Conservation (phyloP, 2,113 vertebrate species). For the Toxotes chatareus region DNA sequence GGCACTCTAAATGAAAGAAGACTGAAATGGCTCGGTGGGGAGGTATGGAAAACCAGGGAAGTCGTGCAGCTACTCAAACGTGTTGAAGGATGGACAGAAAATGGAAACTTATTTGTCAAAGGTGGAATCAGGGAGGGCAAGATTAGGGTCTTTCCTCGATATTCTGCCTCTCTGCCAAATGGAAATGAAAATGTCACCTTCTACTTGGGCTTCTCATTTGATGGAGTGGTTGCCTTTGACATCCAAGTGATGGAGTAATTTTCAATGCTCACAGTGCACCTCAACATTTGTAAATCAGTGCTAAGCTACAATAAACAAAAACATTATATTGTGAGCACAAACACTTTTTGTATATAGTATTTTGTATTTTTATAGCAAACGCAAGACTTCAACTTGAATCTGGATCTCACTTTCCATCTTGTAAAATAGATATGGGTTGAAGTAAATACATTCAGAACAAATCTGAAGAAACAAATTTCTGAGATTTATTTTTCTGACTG, state of each 20-base stretch:
- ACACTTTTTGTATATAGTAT: background rate
- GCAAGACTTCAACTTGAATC: no score
- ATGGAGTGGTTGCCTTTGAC: constrained; percentile 67
- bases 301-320: background rate
- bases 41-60: constrained; percentile 63
- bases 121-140: constrained; percentile 51
- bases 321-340: background rate
- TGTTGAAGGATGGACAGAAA: constrained; percentile 83
- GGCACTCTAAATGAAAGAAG: constrained; percentile 73
- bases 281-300: background rate
- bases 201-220: constrained; percentile 59
- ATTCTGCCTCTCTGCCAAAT: constrained; percentile 67
- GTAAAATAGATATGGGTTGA: no score
- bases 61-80: constrained; percentile 66
- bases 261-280: background rate
- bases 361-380: background rate
- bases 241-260: constrained; percentile 56
- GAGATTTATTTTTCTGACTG: no score
- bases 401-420: no score
- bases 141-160: constrained; percentile 67
- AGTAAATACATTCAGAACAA: no score
- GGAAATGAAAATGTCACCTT: constrained; percentile 45
- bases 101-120: constrained; percentile 67
- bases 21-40: constrained; percentile 75
- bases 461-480: no score